Evolutionary conservation across 2,888 invertebrate genomes (phyloP).

Genomic region (Clanis bilineata): DNA sequence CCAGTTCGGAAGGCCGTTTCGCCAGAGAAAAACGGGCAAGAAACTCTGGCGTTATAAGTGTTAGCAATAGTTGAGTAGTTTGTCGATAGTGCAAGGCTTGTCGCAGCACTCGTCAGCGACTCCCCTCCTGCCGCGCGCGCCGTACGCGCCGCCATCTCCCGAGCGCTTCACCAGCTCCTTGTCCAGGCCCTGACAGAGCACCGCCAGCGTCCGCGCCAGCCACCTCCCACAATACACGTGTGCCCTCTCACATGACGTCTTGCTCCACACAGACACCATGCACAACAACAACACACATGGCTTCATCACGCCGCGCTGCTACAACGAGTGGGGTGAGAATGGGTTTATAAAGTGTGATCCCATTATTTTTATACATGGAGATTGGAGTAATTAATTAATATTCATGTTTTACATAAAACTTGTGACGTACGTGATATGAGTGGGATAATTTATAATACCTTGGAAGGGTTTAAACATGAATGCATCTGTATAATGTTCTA

Average conservation of each 20-base stretch:
- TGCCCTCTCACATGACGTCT: background rate
- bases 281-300: background rate
- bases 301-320: background rate
- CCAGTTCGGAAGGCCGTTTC: too few species aligned
- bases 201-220: background rate
- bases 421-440: background rate
- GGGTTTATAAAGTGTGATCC: background rate
- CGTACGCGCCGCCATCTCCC: background rate
- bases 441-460: background rate
- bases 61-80: constrained; percentile 22
- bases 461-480: background rate
- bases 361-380: background rate
- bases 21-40: too few species aligned
- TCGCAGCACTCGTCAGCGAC: constrained; percentile 33
- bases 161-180: background rate
- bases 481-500: background rate
- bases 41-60: background rate
- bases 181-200: background rate
- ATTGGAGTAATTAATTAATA: background rate
- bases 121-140: constrained; percentile 22
- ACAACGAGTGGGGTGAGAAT: background rate
- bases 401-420: background rate
- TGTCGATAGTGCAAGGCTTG: constrained; percentile 24
- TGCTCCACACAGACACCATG: background rate
- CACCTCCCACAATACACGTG: constrained; percentile 2